Percentiles rank a stretch among this genome's conserved stretches.
phyloP scores from a whole-genome alignment of 2,888 invertebrate genomes.

The Heliothis peltigera region DNA sequence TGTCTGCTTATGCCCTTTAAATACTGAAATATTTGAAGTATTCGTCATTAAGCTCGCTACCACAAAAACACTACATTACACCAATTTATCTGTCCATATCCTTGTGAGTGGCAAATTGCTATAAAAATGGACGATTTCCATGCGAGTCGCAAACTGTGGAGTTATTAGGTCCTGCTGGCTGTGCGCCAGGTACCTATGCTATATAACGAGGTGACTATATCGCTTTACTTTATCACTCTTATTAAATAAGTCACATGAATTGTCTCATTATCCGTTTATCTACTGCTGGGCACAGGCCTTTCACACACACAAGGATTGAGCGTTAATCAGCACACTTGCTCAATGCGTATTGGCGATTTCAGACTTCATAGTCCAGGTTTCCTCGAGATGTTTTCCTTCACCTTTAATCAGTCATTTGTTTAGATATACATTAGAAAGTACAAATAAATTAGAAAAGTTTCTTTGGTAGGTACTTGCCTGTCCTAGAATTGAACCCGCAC shows the following conservation, averaged over 20 bases:
- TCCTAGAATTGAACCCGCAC: too few relatives aligned
- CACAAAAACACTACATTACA: conserved; percentile 1
- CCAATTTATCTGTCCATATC: conserved; percentile 2
- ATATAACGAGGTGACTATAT: conserved; percentile 2
- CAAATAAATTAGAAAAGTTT: too few relatives aligned
- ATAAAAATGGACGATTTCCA: conserved; percentile 38
- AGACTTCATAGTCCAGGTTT: too few relatives aligned
- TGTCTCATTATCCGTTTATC: background rate
- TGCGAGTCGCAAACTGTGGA: conserved; percentile 30
- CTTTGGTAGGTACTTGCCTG: too few relatives aligned
- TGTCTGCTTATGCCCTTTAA: background rate
- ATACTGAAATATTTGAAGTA: background rate
- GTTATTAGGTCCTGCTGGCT: conserved; percentile 27
- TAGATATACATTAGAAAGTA: too few relatives aligned
- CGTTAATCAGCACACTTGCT: too few relatives aligned
- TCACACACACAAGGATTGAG: too few relatives aligned
- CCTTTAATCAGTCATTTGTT: too few relatives aligned
- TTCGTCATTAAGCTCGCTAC: background rate
- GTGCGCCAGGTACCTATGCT: conserved; percentile 20
- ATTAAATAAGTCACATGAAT: background rate
- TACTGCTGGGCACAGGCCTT: too few relatives aligned
- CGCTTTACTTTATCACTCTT: conserved; percentile 9
- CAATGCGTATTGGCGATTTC: too few relatives aligned
- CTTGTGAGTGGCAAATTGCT: conserved; percentile 14
- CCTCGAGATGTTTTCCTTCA: too few relatives aligned